Percentiles rank a stretch among this genome's conserved stretches.
Evolutionary conservation across 2,113 vertebrate genomes (phyloP).

Genomic region (Orthonyx spaldingii): DNA sequence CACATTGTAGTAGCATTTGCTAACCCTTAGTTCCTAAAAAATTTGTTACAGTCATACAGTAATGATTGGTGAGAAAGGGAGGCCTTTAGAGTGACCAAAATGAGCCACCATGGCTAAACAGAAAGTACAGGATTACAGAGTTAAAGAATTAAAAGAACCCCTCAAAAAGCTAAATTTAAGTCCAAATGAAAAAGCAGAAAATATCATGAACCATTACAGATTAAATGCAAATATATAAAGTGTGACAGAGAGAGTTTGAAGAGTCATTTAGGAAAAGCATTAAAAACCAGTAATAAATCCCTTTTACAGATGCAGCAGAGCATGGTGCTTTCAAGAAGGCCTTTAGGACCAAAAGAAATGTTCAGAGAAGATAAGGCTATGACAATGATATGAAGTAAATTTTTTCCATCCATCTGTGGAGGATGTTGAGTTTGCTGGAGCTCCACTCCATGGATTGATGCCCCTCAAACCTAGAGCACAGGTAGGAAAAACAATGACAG

Average conservation of each 20-base stretch:
- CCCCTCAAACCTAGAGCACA: rapidly evolving
- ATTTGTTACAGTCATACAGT: neutral
- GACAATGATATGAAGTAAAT: neutral
- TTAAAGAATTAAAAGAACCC: neutral
- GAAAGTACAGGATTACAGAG: neutral
- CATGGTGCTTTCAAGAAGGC: neutral
- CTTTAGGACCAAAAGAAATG: neutral
- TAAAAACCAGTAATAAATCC: neutral
- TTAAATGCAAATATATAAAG: neutral
- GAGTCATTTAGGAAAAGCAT: neutral
- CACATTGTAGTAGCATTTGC: neutral
- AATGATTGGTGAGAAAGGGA: neutral
- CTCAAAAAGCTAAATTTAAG: neutral
- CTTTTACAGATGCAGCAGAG: neutral
- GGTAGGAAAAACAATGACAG: neutral
- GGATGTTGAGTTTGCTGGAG: neutral
- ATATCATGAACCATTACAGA: neutral
- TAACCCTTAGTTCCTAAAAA: neutral
- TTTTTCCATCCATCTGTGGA: neutral
- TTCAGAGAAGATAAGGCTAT: neutral
- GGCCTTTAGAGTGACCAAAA: neutral
- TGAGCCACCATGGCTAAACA: neutral
- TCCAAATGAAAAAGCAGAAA: neutral
- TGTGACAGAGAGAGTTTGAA: neutral
- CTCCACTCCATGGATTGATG: neutral